These are phyloP conservation scores for Australoheros scitulus DNA, from an alignment of 2,113 vertebrate species.

Conservation along the genomic window DNA sequence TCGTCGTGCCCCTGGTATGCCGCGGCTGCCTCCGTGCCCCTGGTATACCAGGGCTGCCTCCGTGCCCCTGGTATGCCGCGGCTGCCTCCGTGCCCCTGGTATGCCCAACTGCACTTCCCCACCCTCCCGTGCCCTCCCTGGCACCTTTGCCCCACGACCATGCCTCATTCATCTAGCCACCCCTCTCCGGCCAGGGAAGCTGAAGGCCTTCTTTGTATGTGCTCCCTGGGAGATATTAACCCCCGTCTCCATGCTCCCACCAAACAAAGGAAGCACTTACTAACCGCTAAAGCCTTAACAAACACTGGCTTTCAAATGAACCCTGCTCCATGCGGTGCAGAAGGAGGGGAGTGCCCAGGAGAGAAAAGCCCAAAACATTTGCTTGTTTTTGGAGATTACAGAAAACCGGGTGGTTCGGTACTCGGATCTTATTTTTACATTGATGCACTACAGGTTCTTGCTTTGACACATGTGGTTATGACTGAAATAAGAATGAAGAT, in stretches of 20 bases:
- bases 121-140: slow-evolving; percentile 67
- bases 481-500: not conserved
- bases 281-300: slow-evolving; percentile 82
- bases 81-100: slow-evolving; percentile 41
- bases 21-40: too few relatives aligned
- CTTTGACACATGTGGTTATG: not conserved
- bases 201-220: slow-evolving; percentile 81
- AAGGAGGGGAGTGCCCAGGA: slow-evolving; percentile 60
- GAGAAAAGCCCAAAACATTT: slow-evolving; percentile 68
- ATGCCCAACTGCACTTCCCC: slow-evolving; percentile 40
- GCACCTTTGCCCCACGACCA: slow-evolving; percentile 74
- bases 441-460: slow-evolving; percentile 31
- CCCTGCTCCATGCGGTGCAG: slow-evolving; percentile 68
- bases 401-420: slow-evolving; percentile 51
- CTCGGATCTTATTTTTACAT: slow-evolving; percentile 35
- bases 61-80: too few relatives aligned
- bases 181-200: slow-evolving; percentile 73
- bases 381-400: slow-evolving; percentile 72
- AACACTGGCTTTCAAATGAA: slow-evolving; percentile 80
- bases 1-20: too few relatives aligned
- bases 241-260: slow-evolving; percentile 69
- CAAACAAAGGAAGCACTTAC: slow-evolving; percentile 83
- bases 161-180: slow-evolving; percentile 73
- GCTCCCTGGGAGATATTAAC: slow-evolving; percentile 81
- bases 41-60: too few relatives aligned